A percentile compares a stretch with the other conserved stretches of the same genome.
These are phyloP conservation scores for Platichthys stellatus DNA, from an alignment of 2,113 vertebrate genomes.

Conservation along the genomic window DNA sequence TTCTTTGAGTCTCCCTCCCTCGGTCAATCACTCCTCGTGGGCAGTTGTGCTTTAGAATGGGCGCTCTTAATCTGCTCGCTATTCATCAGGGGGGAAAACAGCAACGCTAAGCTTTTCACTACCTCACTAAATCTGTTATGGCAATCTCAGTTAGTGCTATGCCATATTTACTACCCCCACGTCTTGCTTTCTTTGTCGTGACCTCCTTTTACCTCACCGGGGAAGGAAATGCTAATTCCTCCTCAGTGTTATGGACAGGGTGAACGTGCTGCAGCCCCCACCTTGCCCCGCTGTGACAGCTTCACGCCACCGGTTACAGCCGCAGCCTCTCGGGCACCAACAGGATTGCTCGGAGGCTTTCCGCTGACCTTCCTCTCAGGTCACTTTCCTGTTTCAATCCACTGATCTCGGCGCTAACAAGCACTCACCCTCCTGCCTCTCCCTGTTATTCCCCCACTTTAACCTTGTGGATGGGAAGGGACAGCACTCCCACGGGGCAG, in stretches of 20 bases:
- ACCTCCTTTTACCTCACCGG: constrained; percentile 37
- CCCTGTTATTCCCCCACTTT: constrained; percentile 40
- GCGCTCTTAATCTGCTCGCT: constrained; percentile 62
- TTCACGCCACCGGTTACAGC: constrained; percentile 34
- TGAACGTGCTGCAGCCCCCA: background rate
- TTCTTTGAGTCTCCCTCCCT: constrained; percentile 40
- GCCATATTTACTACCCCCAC: constrained; percentile 41
- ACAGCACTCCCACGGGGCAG: constrained; percentile 27
- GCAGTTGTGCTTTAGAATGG: constrained; percentile 51
- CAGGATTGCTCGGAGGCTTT: constrained; percentile 48
- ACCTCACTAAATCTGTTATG: constrained; percentile 55
- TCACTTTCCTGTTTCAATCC: constrained; percentile 36
- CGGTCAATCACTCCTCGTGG: constrained; percentile 56
- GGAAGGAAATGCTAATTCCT: constrained; percentile 38
- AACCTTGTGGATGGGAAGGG: constrained; percentile 51
- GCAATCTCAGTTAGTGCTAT: constrained; percentile 67
- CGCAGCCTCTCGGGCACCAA: constrained; percentile 38
- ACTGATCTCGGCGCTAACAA: constrained; percentile 55
- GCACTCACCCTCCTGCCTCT: constrained; percentile 21
- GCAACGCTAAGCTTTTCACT: constrained; percentile 64
- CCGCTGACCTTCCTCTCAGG: constrained; percentile 64
- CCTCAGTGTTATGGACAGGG: constrained; percentile 10
- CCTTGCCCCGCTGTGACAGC: constrained; percentile 23
- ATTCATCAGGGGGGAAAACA: constrained; percentile 65
- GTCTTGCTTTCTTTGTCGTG: constrained; percentile 48